phyloP scores from a whole-genome alignment of 2,888 invertebrate genomes.

The Adelphocoris suturalis region DNA sequence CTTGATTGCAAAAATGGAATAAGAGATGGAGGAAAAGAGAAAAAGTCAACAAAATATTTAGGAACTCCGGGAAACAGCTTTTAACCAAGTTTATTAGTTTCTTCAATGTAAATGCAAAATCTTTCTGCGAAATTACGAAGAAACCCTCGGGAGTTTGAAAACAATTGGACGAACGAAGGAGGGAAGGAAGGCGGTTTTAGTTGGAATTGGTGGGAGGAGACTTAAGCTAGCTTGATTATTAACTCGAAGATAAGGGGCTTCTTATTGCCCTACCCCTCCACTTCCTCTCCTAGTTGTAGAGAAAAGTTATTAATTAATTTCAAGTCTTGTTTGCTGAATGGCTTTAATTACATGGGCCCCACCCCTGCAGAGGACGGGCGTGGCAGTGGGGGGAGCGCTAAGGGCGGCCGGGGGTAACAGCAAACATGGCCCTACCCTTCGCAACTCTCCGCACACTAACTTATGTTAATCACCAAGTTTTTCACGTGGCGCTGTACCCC shows the following conservation, averaged over 20 bases:
- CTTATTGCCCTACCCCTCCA: conserved; percentile 60
- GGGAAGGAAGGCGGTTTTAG: conserved; percentile 54
- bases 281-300: conserved; percentile 69
- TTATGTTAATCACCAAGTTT: conserved; percentile 69
- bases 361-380: conserved; percentile 18
- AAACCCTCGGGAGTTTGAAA: conserved; percentile 52
- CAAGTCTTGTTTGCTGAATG: conserved; percentile 72
- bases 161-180: conserved; percentile 57
- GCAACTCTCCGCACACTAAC: conserved; percentile 67
- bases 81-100: conserved; percentile 57
- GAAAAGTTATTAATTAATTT: conserved; percentile 72
- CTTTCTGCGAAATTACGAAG: conserved; percentile 63
- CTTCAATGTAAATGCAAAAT: conserved; percentile 55
- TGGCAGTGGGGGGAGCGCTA: not conserved
- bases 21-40: not conserved
- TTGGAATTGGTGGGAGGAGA: conserved; percentile 61
- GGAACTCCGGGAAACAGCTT: conserved; percentile 42
- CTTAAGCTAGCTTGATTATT: conserved; percentile 71
- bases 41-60: conserved; percentile 22
- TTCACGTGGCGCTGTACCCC: conserved; percentile 31
- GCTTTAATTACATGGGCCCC: conserved; percentile 71
- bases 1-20: not conserved
- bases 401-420: conserved; percentile 11
- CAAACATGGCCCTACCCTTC: conserved; percentile 68
- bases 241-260: conserved; percentile 70